Percentiles rank a stretch among this genome's conserved stretches.
Conservation (phyloP, 2,797 vertebrate species). For the Pyrocephalus nanus region DNA sequence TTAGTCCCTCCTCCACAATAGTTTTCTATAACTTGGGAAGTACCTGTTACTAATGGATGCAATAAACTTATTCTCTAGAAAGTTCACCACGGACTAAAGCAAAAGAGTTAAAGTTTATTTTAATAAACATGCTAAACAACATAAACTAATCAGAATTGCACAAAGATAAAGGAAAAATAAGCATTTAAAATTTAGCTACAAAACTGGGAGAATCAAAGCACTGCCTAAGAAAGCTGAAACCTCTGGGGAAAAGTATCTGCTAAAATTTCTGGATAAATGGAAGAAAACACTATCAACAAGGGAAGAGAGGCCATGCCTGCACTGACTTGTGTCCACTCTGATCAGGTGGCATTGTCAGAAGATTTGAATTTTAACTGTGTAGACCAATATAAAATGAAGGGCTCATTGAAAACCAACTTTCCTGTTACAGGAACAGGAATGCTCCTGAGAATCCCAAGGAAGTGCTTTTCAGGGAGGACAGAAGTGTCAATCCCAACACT, state of each 20-base stretch:
- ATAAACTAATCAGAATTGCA: not conserved
- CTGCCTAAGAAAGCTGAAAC: not conserved
- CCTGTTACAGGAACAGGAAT: not conserved
- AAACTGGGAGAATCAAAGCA: not conserved
- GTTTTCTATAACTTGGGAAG: not conserved
- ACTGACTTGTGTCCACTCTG: not conserved
- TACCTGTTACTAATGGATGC: not conserved
- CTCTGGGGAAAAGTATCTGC: not conserved
- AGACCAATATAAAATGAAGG: not conserved
- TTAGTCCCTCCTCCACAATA: not conserved
- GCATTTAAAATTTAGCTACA: not conserved
- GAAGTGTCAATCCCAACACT: not conserved
- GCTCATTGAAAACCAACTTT: not conserved
- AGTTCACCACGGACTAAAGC: not conserved
- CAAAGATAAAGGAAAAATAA: not conserved
- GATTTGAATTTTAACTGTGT: not conserved
- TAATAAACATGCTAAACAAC: slow-evolving; percentile 16
- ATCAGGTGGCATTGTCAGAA: not conserved
- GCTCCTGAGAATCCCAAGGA: not conserved
- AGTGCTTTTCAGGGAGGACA: not conserved
- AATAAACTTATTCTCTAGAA: not conserved
- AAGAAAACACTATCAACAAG: not conserved
- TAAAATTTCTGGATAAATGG: not conserved
- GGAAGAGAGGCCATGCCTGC: not conserved
- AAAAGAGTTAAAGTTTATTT: not conserved